Evolutionary conservation across 2,113 vertebrate species (phyloP), one percentile per base, ranked within the genome.

Genomic region (Lasiurus borealis): DNA sequence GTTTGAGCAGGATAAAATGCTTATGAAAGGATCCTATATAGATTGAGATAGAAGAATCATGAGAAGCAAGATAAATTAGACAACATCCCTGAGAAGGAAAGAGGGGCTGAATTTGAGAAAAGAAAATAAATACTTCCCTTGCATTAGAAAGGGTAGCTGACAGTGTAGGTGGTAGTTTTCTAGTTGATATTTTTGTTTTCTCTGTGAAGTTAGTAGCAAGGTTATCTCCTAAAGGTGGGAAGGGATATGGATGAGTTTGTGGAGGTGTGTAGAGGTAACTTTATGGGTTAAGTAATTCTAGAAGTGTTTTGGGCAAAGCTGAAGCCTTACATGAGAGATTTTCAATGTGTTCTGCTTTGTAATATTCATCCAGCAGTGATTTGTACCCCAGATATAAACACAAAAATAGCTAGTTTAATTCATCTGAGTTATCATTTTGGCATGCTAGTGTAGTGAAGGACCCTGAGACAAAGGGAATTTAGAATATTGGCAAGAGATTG

Each of bases 271-370:
- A 64, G 34, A 76, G 23, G 40, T 69, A 11, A 86, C n/a, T 57
- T 36, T 9, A 21, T 85, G 59, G 25, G 44, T 87, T 77, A 83
- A 92, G 44, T 87, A 69, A 72, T 54, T 44, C 72, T 21, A 48
- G 31, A 80, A 73, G 40, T 80, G 19, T 85, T 44, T 18, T 64
- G 31, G 34, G 68, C 48, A 91, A 77, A 91, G 34, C 25, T 40
- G 44, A 90, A 54, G 29, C 15, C 86, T 86, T 86, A 86, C 40
- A 14, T 82, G 59, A 83, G 54, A 57, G 66, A 77, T 96, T 93
- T 71, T 90, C 52, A 66, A 0, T 87, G 73, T 89, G 21, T 90
- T 82, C 54, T 88, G 16, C 50, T 81, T 5, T 59, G 23, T 59
- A 44, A 25, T 76, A 83, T 73, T 94, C 64, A n/a, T 85, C 50